Evolutionary conservation across 1,140 invertebrate genomes (phyloP).

Genomic region (Cyrtorhinus lividipennis): DNA sequence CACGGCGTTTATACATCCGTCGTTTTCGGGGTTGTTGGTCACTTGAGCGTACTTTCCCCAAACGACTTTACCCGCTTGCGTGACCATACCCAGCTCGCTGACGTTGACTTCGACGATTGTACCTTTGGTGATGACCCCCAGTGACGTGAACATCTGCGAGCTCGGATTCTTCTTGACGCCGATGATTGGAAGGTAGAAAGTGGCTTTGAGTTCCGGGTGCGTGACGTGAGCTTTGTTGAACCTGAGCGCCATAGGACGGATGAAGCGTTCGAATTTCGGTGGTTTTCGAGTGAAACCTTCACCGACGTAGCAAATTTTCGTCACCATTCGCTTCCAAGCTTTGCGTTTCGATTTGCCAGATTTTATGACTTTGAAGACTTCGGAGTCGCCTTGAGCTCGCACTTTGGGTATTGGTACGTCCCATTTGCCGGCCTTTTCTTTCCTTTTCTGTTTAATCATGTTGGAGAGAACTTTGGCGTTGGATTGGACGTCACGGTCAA

Average conservation of each 20-base stretch:
- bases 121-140: constrained; percentile 98
- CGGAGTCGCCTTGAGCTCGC: constrained; percentile 88
- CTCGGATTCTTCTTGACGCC: constrained; percentile 99
- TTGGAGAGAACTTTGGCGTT: constrained; percentile 93
- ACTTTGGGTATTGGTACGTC: constrained; percentile 99
- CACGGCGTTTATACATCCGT: constrained; percentile 99
- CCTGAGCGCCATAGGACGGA: constrained; percentile 90
- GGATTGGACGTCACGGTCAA: constrained; percentile 91
- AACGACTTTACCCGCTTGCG: constrained; percentile 96
- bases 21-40: constrained; percentile 99
- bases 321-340: constrained; percentile 99
- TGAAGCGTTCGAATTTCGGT: constrained; percentile 98
- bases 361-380: constrained; percentile 83
- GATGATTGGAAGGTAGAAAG: constrained; percentile 96
- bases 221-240: constrained; percentile 98
- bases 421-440: constrained; percentile 99
- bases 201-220: constrained; percentile 97
- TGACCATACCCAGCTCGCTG: constrained; percentile 95
- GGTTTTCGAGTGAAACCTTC: constrained; percentile 98
- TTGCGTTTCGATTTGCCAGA: constrained; percentile 92
- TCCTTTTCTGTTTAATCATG: constrained; percentile 99
- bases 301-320: constrained; percentile 95
- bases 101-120: constrained; percentile 97
- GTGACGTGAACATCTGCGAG: constrained; percentile 88
- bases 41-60: constrained; percentile 99